Evolutionary conservation across 2,797 vertebrate species (phyloP).

Genomic region (Macrochelys suwanniensis): DNA sequence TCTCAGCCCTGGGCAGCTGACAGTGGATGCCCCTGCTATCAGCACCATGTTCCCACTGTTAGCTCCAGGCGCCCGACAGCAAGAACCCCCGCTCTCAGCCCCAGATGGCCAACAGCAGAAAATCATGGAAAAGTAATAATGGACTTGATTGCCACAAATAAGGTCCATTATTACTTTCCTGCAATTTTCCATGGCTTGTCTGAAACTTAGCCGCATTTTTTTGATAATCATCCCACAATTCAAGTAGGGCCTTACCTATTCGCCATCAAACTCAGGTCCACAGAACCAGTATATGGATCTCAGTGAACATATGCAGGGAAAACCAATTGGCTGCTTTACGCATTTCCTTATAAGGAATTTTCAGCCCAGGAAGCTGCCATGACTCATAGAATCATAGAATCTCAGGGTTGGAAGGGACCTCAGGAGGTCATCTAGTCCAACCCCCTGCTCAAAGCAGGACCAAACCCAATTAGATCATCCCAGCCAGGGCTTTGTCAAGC

Average conservation of each 20-base stretch:
- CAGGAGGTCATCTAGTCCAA: too few relatives aligned
- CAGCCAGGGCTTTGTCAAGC: too few relatives aligned
- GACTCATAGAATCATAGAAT: too few relatives aligned
- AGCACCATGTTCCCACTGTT: neutral
- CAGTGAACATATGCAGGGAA: too few relatives aligned
- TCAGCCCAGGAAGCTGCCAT: too few relatives aligned
- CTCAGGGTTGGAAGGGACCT: too few relatives aligned
- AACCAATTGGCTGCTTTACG: too few relatives aligned
- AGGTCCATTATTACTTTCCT: neutral
- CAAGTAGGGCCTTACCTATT: neutral
- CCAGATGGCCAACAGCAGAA: neutral
- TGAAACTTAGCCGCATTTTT: neutral
- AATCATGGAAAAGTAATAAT: neutral
- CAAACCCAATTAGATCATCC: too few relatives aligned
- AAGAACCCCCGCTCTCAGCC: neutral
- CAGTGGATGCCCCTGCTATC: neutral
- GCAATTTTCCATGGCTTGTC: neutral
- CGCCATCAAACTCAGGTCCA: too few relatives aligned
- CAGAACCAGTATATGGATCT: too few relatives aligned
- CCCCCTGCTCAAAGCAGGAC: too few relatives aligned
- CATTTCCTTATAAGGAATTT: too few relatives aligned
- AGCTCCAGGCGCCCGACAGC: neutral
- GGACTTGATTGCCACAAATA: neutral
- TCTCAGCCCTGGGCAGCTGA: neutral
- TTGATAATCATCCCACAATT: neutral